Percentiles rank a stretch among this genome's conserved stretches.
phyloP scores from a whole-genome alignment of 2,797 vertebrate genomes.

The Chelon auratus region DNA sequence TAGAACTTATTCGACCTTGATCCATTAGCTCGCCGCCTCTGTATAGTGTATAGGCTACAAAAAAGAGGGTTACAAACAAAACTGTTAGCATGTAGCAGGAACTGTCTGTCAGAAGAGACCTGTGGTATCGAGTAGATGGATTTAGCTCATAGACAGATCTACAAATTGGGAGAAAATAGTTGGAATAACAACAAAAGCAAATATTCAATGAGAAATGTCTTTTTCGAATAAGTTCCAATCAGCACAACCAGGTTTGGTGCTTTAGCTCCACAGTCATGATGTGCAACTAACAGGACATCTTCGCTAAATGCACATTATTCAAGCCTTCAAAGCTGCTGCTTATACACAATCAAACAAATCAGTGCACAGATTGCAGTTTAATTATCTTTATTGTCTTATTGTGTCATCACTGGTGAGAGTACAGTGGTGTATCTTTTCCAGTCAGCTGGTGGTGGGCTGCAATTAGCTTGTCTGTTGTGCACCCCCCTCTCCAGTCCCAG shows the following conservation, averaged over 20 bases:
- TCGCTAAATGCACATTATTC: background rate
- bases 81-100: background rate
- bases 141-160: background rate
- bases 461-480: slow-evolving; percentile 72
- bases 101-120: background rate
- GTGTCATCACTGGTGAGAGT: slow-evolving; percentile 42
- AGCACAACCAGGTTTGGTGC: background rate
- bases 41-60: background rate
- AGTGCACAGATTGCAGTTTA: slow-evolving; percentile 62
- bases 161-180: background rate
- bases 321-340: slow-evolving; percentile 9
- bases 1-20: background rate
- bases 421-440: slow-evolving; percentile 36
- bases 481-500: slow-evolving; percentile 36
- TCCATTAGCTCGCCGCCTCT: background rate
- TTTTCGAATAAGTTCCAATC: background rate
- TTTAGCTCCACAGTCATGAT: slow-evolving; percentile 13
- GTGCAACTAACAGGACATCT: background rate
- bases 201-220: background rate
- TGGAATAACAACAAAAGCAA: background rate
- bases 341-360: slow-evolving; percentile 46
- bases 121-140: background rate
- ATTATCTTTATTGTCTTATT: slow-evolving; percentile 71
- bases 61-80: background rate
- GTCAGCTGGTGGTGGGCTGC: slow-evolving; percentile 61